Percentiles rank a stretch among this genome's conserved stretches.
Evolutionary conservation across 1,140 invertebrate species (phyloP).

Genomic region (Ridgeia piscesae): DNA sequence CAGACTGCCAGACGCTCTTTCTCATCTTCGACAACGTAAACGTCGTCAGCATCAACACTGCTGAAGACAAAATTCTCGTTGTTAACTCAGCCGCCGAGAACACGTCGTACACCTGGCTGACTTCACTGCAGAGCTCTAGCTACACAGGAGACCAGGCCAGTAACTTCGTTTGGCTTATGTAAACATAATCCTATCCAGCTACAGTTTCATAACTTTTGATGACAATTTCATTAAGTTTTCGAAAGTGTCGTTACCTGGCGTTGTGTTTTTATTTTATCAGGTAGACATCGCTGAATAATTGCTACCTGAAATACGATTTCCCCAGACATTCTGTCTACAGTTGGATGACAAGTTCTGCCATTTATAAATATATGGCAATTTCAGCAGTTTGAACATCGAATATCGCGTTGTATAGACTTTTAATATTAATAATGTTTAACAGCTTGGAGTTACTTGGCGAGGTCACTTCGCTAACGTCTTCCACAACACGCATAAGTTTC

Average conservation of each 20-base stretch:
- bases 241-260: too few relatives aligned
- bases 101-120: neutral
- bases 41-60: neutral
- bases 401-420: too few relatives aligned
- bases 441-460: neutral
- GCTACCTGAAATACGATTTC: too few relatives aligned
- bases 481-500: neutral
- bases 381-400: too few relatives aligned
- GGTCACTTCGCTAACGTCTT: neutral
- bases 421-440: neutral
- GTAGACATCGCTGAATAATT: too few relatives aligned
- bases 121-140: neutral
- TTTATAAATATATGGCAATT: too few relatives aligned
- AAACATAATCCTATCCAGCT: too few relatives aligned
- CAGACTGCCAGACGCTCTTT: neutral
- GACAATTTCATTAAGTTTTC: too few relatives aligned
- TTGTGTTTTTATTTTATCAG: too few relatives aligned
- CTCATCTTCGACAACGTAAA: conserved; percentile 13
- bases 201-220: too few relatives aligned
- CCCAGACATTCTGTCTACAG: too few relatives aligned
- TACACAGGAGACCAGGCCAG: neutral
- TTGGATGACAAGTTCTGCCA: too few relatives aligned
- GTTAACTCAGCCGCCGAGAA: neutral
- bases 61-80: neutral
- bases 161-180: neutral